Percentiles rank a stretch among this genome's conserved stretches.
These are phyloP conservation scores for Rhinopomastus cyanomelas DNA, from an alignment of 2,113 vertebrate species.

Conservation along the genomic window DNA sequence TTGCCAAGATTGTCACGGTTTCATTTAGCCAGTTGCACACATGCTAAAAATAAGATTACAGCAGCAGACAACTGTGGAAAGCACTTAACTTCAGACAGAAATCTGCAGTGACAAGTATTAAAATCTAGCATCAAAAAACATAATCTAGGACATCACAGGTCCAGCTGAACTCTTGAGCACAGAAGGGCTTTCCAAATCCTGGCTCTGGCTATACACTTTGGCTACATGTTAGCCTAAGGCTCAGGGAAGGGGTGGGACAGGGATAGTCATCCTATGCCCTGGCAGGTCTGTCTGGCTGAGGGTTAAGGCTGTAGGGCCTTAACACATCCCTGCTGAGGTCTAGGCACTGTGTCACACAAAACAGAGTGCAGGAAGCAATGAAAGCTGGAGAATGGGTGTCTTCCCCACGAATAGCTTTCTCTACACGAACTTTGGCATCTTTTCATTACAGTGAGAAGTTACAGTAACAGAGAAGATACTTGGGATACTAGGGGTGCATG, in stretches of 20 bases:
- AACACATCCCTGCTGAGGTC: background rate
- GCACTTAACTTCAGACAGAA: background rate
- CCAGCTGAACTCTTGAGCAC: conserved; percentile 14
- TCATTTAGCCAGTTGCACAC: background rate
- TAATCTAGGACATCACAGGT: background rate
- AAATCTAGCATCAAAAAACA: background rate
- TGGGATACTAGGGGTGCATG: background rate
- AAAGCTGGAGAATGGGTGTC: background rate
- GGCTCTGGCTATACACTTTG: background rate
- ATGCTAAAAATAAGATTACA: conserved; percentile 18
- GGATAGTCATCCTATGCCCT: background rate
- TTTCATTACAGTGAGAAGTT: background rate
- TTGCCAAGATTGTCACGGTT: conserved; percentile 12
- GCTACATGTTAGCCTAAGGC: background rate
- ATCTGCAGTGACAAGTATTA: conserved; percentile 44
- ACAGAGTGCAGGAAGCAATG: background rate
- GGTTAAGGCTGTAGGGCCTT: rapidly evolving
- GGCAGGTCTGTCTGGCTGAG: background rate
- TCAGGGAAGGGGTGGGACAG: background rate
- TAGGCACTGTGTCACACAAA: background rate
- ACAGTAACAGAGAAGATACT: background rate
- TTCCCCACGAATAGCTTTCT: background rate
- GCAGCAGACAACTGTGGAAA: background rate
- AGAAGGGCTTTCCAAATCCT: background rate
- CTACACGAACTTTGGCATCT: background rate